Evolutionary conservation across 1,140 invertebrate species (phyloP), one percentile per base, ranked within the genome.

Genomic region (Condylostylus longicornis): DNA sequence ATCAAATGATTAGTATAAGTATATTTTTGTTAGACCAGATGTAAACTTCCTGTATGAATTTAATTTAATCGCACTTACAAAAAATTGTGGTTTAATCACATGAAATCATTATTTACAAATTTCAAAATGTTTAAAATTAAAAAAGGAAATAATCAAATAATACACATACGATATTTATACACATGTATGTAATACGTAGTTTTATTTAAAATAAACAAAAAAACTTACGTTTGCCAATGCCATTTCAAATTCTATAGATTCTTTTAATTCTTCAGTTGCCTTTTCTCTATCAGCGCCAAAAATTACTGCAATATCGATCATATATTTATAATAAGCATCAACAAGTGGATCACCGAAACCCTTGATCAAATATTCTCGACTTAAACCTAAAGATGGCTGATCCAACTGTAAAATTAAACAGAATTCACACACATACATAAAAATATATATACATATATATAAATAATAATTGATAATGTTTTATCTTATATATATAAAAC

Each of bases 211-310:
- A 23, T 19, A 31, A 28, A 22, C 14, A n/a, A n/a, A n/a, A n/a
- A n/a, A 41, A 68, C 72, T 77, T 69, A 90, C 86, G 55, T 93
- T 91, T n/a, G 89, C 89, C 25, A 98, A 66, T 43, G 77, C 69
- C 12, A 88, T 88, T 69, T 98, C 93, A 51, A 98, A 96, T 13
- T 82, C 64, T 2, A 98, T 65, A 0, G 89, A 85, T 33, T 86
- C 77, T 15, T 67, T 70, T 27, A 97, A 68, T 51, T 95, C 84
- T 6, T 65, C 58, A 37, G 68, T 58, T 1, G 88, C 89, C n/a
- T 54, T 55, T 0, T 63, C 53, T 41, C 65, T 71, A 15, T 91
- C 65, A 4, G 87, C 83, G 12, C 93, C 93, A 22, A 97, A 70
- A 2, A 93, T 67, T 0, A 79, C 72, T 1, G 93, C 84, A 33